Evolutionary conservation across 1,140 invertebrate genomes (phyloP).

Genomic region (Apis florea): DNA sequence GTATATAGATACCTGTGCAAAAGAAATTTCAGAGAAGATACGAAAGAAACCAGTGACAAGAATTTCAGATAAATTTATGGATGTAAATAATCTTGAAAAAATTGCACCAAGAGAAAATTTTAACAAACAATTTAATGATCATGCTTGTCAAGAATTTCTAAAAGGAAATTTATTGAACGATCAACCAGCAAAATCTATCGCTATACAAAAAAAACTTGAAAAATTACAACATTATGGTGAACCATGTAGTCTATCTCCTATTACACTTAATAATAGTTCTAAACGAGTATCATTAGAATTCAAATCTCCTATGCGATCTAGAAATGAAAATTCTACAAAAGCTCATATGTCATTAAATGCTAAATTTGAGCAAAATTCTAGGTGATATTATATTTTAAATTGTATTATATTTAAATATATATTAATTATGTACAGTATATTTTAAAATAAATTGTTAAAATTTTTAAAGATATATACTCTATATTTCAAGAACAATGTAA

Average conservation of each 20-base stretch:
- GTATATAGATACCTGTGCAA: constrained; percentile 64
- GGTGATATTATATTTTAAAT: constrained; percentile 12
- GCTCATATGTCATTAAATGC: background rate
- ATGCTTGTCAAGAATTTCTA: background rate
- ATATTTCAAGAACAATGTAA: background rate
- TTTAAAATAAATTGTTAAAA: constrained; percentile 14
- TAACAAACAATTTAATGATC: constrained; percentile 9
- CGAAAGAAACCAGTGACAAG: constrained; percentile 67
- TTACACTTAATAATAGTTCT: constrained; percentile 61
- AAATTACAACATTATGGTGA: constrained; percentile 72
- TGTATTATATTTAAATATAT: background rate
- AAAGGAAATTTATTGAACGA: background rate
- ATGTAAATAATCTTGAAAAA: constrained; percentile 43
- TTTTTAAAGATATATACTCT: background rate
- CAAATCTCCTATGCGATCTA: constrained; percentile 51
- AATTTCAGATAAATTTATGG: constrained; percentile 34
- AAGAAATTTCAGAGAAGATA: constrained; percentile 67
- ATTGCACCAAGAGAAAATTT: background rate
- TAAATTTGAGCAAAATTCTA: background rate
- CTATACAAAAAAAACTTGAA: constrained; percentile 67
- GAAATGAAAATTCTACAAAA: background rate
- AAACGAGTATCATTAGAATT: constrained; percentile 66
- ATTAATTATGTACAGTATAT: background rate
- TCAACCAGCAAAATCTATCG: constrained; percentile 32
- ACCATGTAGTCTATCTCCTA: constrained; percentile 68